Evolutionary conservation across 1,140 invertebrate genomes (phyloP), one percentile per base, ranked within the genome.

Genomic region (Aphidius ervi): DNA sequence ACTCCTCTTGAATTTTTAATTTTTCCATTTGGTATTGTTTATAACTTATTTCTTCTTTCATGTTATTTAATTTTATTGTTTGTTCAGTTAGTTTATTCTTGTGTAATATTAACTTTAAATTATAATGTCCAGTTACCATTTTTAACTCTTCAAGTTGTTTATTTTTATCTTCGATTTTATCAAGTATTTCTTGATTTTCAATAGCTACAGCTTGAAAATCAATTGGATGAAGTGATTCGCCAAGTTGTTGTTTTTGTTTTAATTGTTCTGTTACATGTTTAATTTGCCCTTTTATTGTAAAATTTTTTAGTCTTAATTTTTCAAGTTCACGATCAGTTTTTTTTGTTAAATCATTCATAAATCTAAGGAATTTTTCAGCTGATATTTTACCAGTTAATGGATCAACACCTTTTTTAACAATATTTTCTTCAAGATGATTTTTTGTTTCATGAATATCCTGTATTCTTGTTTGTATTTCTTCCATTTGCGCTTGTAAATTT

Each of bases 161-260:
- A 43, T 75, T 66, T 62, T 83, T 83, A 4, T 74, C 70, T 1
- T 82, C 77, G 56, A 83, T 82, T 3, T 74, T 70, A 46, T 73
- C 67, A 23, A 71, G 37, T 52, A 76, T 79, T 64, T 81, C 74
- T 9, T 76, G 60, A 65, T 83, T 84, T 62, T 83, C 80, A n/a
- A 85, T 84, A 46, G 74, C 74, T 5, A 84, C 63, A 67, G 83
- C 81, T 48, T 84, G 75, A 64, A 84, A 85, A 59, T 85, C 84
- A 8, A 85, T 75, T 0, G 77, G 69, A 61, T 77, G 67, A 20
- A 84, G 61, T 61, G 68, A 74, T 59, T 82, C 79, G 10, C 79
- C 82, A 5, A 83, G 52, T 67, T 82, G 79, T 42, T 74, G 68
- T 55, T 81, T 81, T 4, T 80, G 68, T 42, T 68, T 67, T 41